Base-by-base conservation (phyloP, 30 jellyfish, hydroid and myxozoan genomes). In the Phacellophora camtschatica region DNA sequence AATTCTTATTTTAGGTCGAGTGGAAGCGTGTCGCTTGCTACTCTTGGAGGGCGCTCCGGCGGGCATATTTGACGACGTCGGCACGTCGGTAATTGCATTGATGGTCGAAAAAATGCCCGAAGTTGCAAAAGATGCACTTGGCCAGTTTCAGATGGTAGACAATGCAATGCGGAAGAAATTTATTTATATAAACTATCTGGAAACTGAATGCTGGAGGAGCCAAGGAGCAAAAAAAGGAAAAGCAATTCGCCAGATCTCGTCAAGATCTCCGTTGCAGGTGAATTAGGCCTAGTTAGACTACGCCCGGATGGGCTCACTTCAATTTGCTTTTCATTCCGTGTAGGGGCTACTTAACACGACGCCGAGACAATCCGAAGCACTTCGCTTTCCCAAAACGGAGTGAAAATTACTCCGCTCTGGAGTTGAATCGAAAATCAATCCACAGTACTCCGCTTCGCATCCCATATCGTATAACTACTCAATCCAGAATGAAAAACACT, bases 71-170 rank as follows among this genome's bases (percentile, higher is more conserved):
- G 96, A 94, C 78, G 94, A 83, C 39, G 58, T 84, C 35, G 99
- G 99, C 2, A 87, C 89, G 19, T 77, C 95, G 4, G 94, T 94
- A 8, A 48, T 94, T 45, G 29, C 93, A 12, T 25, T 72, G 23
- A 85, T 94, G 96, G 62, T 87, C 0, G 92, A 70, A 35, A 94
- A 87, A 78, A 94, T 87, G 99, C 99, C 99, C 0, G 97, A 94
- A 61, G 96, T 94, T 35, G 99, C 97, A n/a, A 75, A 87, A 36
- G 24, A 79, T 30, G 97, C 99, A 3, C 67, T 90, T 36, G 95
- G 79, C 10, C 98, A 92, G 71, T 92, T 92, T 71, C 89, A 71
- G 42, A 51, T 27, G 29, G 83, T 73, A 9, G 96, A 92, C 56
- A 84, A 71, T 12, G 95, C 96, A 0, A 32, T 79, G 23, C 71